phyloP scores from a whole-genome alignment of 2,797 vertebrate genomes.

The Odontamblyopus lacepedii region DNA sequence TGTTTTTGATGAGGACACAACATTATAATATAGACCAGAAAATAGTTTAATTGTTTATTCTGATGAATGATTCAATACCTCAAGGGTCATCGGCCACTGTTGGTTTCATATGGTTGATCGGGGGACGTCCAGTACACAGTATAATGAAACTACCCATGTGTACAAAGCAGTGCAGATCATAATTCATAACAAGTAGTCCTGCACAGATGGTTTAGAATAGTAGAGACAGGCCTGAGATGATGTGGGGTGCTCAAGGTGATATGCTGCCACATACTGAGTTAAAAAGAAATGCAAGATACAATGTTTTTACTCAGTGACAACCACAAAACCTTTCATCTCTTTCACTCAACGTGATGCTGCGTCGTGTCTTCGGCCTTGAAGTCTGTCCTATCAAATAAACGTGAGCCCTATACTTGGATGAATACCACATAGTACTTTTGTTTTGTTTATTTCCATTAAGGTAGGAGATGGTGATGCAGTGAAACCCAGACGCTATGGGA shows the following conservation, averaged over 20 bases:
- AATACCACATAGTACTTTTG: not conserved
- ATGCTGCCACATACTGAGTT: not conserved
- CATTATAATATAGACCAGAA: no score
- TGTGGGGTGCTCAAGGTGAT: not conserved
- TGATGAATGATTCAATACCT: no score
- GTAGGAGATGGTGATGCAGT: not conserved
- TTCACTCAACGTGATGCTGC: not conserved
- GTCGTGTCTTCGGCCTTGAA: not conserved
- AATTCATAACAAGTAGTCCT: not conserved
- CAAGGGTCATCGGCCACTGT: no score
- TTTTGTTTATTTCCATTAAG: not conserved
- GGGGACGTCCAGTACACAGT: not conserved
- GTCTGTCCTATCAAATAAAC: not conserved
- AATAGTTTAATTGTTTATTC: no score
- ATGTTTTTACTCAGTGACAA: not conserved
- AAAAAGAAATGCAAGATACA: constrained; percentile 3
- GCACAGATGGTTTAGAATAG: not conserved
- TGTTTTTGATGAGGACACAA: no score
- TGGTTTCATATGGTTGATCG: not conserved
- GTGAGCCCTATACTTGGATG: not conserved
- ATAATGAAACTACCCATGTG: not conserved
- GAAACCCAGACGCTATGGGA: no score
- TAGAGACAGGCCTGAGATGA: not conserved
- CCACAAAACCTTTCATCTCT: not conserved
- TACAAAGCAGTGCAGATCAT: not conserved